A percentile compares a stretch with the other conserved stretches of the same genome.
These are phyloP conservation scores for Plebejus melissa DNA, from an alignment of 2,888 invertebrate genomes.

Conservation along the genomic window DNA sequence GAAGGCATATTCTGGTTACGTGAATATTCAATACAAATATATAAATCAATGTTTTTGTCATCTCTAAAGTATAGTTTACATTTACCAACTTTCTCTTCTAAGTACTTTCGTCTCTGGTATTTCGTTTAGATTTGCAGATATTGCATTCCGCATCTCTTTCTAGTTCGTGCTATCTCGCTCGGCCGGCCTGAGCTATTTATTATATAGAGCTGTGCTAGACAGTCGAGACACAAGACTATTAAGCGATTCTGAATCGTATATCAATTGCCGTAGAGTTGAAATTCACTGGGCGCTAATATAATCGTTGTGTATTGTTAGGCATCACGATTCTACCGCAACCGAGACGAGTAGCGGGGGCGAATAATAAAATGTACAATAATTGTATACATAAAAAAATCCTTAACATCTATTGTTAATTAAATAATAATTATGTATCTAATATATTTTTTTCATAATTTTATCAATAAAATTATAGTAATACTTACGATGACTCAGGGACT, in stretches of 20 bases:
- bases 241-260: background rate
- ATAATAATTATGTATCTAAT: constrained; percentile 1
- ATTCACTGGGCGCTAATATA: constrained; percentile 6
- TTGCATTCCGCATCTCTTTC: background rate
- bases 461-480: constrained; percentile 52
- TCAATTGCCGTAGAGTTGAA: background rate
- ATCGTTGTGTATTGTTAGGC: constrained; percentile 25
- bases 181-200: background rate
- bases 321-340: background rate
- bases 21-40: background rate
- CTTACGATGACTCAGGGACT: constrained; percentile 62
- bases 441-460: constrained; percentile 27
- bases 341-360: background rate
- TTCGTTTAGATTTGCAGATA: background rate
- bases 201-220: background rate
- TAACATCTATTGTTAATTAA: constrained; percentile 20
- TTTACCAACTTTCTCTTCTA: background rate
- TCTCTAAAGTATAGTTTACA: constrained; percentile 10
- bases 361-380: constrained; percentile 10
- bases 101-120: background rate
- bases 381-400: constrained; percentile 20
- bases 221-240: background rate
- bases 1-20: constrained; percentile 26
- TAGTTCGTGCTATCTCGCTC: background rate
- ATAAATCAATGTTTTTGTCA: background rate